Base-by-base conservation (phyloP, 2,113 vertebrate species). In the Eurypyga helias region DNA sequence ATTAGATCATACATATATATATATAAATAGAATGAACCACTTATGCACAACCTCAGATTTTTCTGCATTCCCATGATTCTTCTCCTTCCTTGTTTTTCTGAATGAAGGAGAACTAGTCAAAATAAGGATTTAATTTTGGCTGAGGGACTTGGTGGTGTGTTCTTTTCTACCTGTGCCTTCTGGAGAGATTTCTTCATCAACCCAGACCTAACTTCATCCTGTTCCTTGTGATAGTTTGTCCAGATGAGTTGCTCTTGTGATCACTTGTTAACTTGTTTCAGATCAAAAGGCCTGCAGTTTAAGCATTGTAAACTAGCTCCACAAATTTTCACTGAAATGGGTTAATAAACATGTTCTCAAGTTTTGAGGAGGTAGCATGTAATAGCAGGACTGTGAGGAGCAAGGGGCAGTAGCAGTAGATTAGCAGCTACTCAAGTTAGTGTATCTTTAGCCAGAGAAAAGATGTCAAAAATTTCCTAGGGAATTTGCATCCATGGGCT, bases 341-440 rank as follows among this genome's bases (percentile, higher is more conserved):
- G 4, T 52, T 85, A 41, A 51, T 62, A 81, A 51, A 71, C 13
- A 26, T 9, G 9, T 29, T 67, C 49, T 31, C 33, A 81, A 1
- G 31, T 85, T 86, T 33, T 86, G 28, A 69, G 23, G 9, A 55
- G 15, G 25, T 2, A 28, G 2, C 8, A 67, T 54, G 24, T 29
- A 58, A 13, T 24, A 71, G 12, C 28, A 60, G 23, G 28, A 43
- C 8, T 49, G 11, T 36, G 16, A 78, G 73, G 43, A 71, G 8
- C 26, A 70, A 81, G 38, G 18, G 11, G 4, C 16, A 3, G 1
- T 29, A n/a, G 4, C 16, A 3, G 1, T 29, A n/a, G 5, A 64
- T 29, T 25, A 57, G 9, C 45, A 66, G 14, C 10, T 69, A 15
- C 36, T 75, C 15, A 73, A 23, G 11, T 5, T 67, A 23, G 18